Base-by-base conservation (phyloP, 37 sponge, comb jelly and placozoan genomes). In the Spongilla lacustris region DNA sequence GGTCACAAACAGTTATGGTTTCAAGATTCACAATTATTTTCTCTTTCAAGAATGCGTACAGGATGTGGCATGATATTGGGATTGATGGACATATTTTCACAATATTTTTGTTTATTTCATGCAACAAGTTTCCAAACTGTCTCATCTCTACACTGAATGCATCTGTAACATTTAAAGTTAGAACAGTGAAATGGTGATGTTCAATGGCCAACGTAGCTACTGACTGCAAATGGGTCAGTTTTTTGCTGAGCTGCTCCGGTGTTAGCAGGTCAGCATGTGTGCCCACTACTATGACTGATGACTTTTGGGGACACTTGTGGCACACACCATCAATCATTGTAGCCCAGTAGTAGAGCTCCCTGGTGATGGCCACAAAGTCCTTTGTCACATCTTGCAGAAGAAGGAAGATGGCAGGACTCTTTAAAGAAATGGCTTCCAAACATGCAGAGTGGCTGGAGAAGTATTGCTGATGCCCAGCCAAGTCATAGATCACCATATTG, bases 321-420 rank as follows among this genome's bases (percentile, higher is more conserved):
- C 58, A 58, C 58, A 58, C 58, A 58, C 58, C 58, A 58, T 58
- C 58, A 58, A 58, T 58, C 58, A 58, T 58, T 58, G 58, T 58
- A 0, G 58, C 4, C 58, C 58, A 58, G 19, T 58, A 58, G 58
- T 17, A 58, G 19, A 58, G 14, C 58, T 58, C 58, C 58, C 11
- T 58, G 14, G 58, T 58, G 1, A 58, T 58, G 19, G 58, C 19
- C 19, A 13, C 58, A 17, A 17, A 17, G 58, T 58, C 58, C 19
- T 58, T 58, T 17, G 19, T 58, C 11, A 58, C 14, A 17, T 58
- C 58, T 17, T 58, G 58, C 58, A 58, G 19, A 17, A 58, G 58
- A 17, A 58, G 58, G 58, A 58, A 58, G 58, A 58, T 58, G 58
- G 58, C 58, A 13, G 58, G 58, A 58, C 58, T 58, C 14, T 14